Conservation (phyloP, 2,888 invertebrate species). For the Xestoiulus laeticollis region DNA sequence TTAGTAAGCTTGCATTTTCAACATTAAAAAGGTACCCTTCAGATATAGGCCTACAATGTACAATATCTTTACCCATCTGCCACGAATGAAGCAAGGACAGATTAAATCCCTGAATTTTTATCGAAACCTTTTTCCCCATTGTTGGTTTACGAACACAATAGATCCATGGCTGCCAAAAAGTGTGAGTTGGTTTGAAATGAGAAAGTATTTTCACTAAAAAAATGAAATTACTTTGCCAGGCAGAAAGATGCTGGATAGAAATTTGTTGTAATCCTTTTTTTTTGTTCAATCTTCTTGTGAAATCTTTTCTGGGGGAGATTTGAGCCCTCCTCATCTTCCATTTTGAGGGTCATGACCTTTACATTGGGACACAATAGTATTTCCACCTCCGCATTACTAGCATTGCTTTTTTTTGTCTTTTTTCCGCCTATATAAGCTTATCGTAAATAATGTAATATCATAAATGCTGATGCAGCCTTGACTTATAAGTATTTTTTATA, state of each 20-base stretch:
- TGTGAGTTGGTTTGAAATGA: neutral
- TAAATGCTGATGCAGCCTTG: neutral
- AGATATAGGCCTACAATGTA: too few species aligned
- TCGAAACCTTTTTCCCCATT: neutral
- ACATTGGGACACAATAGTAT: neutral
- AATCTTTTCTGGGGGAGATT: neutral
- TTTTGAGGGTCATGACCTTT: neutral
- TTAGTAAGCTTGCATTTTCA: too few species aligned
- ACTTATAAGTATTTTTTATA: neutral
- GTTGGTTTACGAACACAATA: neutral
- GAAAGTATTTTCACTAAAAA: neutral
- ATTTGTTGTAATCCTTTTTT: neutral
- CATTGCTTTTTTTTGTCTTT: neutral
- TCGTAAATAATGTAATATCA: constrained; percentile 5
- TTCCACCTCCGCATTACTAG: constrained; percentile 12
- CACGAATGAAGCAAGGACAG: constrained; percentile 3
- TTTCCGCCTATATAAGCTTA: neutral
- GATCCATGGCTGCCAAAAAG: neutral
- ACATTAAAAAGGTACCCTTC: too few species aligned
- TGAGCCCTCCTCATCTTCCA: neutral
- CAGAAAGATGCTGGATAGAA: neutral
- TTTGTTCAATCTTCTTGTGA: neutral
- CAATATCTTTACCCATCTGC: constrained; percentile 4
- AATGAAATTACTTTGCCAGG: neutral
- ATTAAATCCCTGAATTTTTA: neutral